Percentiles rank a stretch among this genome's conserved stretches.
phyloP scores from a whole-genome alignment of 1,140 invertebrate genomes.

The Drosophila trapezifrons region DNA sequence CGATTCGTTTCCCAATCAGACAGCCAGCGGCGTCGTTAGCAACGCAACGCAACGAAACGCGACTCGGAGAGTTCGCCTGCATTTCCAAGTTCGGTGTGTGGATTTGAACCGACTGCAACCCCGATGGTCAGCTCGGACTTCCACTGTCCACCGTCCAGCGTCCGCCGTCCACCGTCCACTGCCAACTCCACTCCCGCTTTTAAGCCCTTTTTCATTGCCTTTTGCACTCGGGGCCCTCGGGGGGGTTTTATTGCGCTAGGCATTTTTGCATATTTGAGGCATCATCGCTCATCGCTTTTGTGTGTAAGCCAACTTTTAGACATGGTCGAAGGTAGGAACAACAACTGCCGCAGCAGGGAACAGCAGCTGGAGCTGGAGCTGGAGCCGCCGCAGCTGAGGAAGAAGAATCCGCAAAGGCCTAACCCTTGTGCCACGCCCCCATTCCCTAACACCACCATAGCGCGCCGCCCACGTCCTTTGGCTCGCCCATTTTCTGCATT shows the following conservation, averaged over 20 bases:
- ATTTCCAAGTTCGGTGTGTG: conserved; percentile 66
- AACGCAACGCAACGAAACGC: conserved; percentile 56
- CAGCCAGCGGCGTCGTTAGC: conserved; percentile 75
- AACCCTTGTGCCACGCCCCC: conserved; percentile 29
- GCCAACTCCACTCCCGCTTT: conserved; percentile 18
- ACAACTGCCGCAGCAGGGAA: conserved; percentile 7
- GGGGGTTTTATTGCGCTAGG: conserved; percentile 78
- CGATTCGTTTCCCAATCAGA: conserved; percentile 55
- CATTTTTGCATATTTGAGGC: conserved; percentile 83
- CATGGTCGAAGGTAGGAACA: conserved; percentile 44
- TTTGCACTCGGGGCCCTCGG: conserved; percentile 24
- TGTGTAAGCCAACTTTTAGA: conserved; percentile 80
- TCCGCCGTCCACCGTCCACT: not conserved
- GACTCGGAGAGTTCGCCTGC: conserved; percentile 62
- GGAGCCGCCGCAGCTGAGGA: conserved; percentile 20
- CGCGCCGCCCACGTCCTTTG: not conserved
- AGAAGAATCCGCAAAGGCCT: conserved; percentile 44
- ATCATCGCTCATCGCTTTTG: conserved; percentile 83
- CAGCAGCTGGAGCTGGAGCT: conserved; percentile 1
- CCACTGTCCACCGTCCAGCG: conserved; percentile 4
- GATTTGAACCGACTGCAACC: conserved; percentile 55
- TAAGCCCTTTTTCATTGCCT: conserved; percentile 80
- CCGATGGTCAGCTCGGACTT: conserved; percentile 41
- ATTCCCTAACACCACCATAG: too few relatives aligned
- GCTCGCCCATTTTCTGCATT: conserved; percentile 42